Conservation (phyloP, 2,888 invertebrate species). For the Masnerella sp. region DNA sequence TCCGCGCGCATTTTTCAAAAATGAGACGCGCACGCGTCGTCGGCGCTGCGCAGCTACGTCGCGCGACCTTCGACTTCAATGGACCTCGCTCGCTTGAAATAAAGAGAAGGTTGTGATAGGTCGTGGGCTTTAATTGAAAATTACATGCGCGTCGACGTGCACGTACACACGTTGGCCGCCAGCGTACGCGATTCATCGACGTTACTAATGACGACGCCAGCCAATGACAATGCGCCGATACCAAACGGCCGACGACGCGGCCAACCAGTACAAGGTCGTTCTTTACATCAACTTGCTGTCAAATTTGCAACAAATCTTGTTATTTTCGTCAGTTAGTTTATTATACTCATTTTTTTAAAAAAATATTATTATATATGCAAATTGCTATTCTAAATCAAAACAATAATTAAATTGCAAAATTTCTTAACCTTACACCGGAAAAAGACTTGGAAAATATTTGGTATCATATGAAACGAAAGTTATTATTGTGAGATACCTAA, state of each 20-base stretch:
- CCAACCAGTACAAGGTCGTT: slow-evolving; percentile 58
- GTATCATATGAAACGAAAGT: too few species aligned
- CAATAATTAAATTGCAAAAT: too few species aligned
- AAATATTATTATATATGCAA: too few species aligned
- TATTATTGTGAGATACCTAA: too few species aligned
- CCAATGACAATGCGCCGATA: slow-evolving; percentile 55
- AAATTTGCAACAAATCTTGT: slow-evolving; percentile 9
- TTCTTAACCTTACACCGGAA: too few species aligned
- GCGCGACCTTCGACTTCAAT: slow-evolving; percentile 66
- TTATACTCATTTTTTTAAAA: too few species aligned
- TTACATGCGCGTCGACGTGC: slow-evolving; percentile 61
- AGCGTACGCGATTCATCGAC: slow-evolving; percentile 48
- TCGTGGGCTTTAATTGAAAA: slow-evolving; percentile 68
- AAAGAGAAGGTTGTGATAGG: slow-evolving; percentile 73
- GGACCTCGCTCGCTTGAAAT: slow-evolving; percentile 65
- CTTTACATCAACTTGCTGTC: slow-evolving; percentile 35
- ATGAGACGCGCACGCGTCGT: slow-evolving; percentile 24
- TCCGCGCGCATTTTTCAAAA: slow-evolving; percentile 34
- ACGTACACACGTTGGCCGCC: slow-evolving; percentile 35
- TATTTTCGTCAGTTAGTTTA: not conserved
- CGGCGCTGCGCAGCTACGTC: slow-evolving; percentile 28
- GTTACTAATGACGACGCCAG: slow-evolving; percentile 51
- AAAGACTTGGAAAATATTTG: too few species aligned
- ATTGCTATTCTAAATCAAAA: too few species aligned
- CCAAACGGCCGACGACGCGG: slow-evolving; percentile 46